phyloP scores from a whole-genome alignment of 2,888 invertebrate species.

The Scaptomyza caliginosa region DNA sequence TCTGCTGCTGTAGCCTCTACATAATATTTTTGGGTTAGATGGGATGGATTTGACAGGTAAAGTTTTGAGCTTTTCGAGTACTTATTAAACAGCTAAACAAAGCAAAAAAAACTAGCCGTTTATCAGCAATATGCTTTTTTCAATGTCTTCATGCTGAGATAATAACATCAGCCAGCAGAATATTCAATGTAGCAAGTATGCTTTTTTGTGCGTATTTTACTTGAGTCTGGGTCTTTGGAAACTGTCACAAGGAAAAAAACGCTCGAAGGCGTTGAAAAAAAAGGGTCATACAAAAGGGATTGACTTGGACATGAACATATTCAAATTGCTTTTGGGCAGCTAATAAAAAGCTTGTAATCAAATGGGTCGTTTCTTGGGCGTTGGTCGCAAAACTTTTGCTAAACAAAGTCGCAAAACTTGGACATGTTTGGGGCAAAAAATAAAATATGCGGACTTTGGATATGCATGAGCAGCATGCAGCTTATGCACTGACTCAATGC shows the following conservation, averaged over 20 bases:
- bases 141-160: slow-evolving; percentile 23
- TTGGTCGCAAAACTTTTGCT: slow-evolving; percentile 48
- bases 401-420: slow-evolving; percentile 67
- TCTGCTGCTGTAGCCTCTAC: not conserved
- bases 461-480: slow-evolving; percentile 67
- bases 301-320: slow-evolving; percentile 69
- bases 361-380: slow-evolving; percentile 37
- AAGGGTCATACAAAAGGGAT: slow-evolving; percentile 48
- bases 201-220: slow-evolving; percentile 10
- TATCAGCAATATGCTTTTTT: slow-evolving; percentile 20
- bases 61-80: too few relatives aligned
- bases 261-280: slow-evolving; percentile 55
- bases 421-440: slow-evolving; percentile 51
- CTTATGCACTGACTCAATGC: slow-evolving; percentile 24
- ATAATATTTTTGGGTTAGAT: not conserved
- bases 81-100: not conserved
- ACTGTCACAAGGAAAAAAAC: slow-evolving; percentile 19
- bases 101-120: not conserved
- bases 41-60: too few relatives aligned
- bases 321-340: slow-evolving; percentile 73
- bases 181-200: slow-evolving; percentile 38
- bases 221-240: slow-evolving; percentile 12
- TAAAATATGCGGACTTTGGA: slow-evolving; percentile 64
- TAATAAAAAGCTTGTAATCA: slow-evolving; percentile 75
- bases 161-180: slow-evolving; percentile 55